Evolutionary conservation across 2,113 vertebrate species (phyloP).

Genomic region (Colius striatus): DNA sequence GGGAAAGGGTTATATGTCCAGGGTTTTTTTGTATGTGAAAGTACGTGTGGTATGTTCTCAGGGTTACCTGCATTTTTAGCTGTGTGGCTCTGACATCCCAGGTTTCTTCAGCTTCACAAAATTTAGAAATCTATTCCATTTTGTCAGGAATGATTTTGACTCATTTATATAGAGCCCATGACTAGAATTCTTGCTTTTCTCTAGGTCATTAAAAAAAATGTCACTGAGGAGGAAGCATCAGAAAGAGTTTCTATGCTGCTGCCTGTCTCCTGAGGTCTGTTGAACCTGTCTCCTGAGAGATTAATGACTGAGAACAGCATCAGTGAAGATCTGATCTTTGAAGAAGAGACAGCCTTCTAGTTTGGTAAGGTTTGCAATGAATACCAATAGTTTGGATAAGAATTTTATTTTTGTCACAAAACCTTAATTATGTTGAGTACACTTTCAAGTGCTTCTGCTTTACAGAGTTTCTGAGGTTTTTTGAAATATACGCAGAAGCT

Average conservation of each 20-base stretch:
- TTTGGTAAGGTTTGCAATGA: neutral
- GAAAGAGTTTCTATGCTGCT: neutral
- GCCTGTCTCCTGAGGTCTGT: neutral
- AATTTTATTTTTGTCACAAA: neutral
- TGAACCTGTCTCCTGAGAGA: neutral
- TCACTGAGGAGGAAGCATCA: neutral
- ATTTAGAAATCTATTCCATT: neutral
- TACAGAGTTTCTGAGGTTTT: neutral
- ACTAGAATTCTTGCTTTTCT: neutral
- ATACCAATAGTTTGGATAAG: neutral
- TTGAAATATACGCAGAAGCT: neutral
- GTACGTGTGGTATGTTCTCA: slow-evolving; percentile 35
- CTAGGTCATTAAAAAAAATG: neutral
- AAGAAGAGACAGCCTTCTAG: neutral
- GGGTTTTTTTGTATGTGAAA: slow-evolving; percentile 16
- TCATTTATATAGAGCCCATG: neutral
- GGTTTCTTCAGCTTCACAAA: neutral
- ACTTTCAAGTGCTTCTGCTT: neutral
- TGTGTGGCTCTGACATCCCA: neutral
- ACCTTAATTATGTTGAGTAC: neutral
- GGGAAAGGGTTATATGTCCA: slow-evolving; percentile 6
- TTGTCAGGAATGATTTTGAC: neutral
- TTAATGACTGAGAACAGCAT: neutral
- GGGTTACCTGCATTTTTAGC: slow-evolving; percentile 27
- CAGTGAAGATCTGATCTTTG: neutral